Conservation (phyloP, 2,113 vertebrate species). For the Aspiorhynchus laticeps region DNA sequence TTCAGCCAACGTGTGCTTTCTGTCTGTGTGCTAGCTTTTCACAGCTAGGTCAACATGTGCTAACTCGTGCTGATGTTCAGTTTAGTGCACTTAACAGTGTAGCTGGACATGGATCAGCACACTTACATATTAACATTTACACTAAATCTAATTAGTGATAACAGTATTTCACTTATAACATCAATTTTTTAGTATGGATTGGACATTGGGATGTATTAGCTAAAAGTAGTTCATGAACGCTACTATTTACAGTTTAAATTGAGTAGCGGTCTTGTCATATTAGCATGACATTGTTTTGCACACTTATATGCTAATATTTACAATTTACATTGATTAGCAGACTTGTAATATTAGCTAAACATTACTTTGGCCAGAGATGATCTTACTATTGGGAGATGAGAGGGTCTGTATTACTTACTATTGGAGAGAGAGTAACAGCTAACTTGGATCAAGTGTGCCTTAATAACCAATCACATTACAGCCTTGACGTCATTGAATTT, state of each 20-base stretch:
- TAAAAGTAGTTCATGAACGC: no score
- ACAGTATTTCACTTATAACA: no score
- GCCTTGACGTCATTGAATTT: no score
- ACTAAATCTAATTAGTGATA: neutral
- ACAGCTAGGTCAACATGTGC: neutral
- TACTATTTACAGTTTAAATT: neutral
- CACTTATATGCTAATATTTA: neutral
- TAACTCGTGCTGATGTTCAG: neutral
- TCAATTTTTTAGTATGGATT: no score
- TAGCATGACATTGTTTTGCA: neutral
- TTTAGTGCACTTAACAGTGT: conserved; percentile 3
- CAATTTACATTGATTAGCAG: neutral
- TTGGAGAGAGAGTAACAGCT: no score
- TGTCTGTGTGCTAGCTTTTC: neutral
- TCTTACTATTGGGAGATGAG: no score
- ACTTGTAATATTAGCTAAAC: neutral
- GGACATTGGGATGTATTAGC: no score
- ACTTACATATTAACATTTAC: neutral
- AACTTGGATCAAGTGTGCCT: no score
- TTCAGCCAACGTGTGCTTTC: neutral
- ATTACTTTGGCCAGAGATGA: no score
- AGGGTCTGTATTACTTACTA: no score
- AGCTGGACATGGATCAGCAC: neutral
- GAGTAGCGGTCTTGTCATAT: neutral
- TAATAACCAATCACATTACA: no score